Conservation (phyloP, 2,888 invertebrate genomes). For the Tetanocera ferruginea region DNA sequence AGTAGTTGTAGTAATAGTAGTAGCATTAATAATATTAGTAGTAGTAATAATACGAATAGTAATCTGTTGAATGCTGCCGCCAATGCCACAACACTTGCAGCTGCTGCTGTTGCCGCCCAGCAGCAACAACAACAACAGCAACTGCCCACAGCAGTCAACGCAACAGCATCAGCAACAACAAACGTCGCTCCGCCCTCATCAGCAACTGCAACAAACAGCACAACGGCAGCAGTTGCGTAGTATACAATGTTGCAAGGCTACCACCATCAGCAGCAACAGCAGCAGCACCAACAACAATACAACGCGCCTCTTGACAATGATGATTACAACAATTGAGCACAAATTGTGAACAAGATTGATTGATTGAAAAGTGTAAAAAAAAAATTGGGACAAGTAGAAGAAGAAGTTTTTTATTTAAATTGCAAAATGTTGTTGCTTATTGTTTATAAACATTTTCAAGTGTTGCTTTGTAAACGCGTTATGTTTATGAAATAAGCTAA, state of each 20-base stretch:
- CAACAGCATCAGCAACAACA: slow-evolving; percentile 56
- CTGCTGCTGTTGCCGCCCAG: slow-evolving; percentile 31
- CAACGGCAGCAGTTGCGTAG: slow-evolving; percentile 70
- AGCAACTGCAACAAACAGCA: slow-evolving; percentile 59
- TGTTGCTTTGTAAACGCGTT: no score
- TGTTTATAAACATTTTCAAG: no score
- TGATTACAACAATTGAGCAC: slow-evolving; percentile 19
- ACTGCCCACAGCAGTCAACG: slow-evolving; percentile 52
- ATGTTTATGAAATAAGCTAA: no score
- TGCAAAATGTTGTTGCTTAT: background rate
- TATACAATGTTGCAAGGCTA: slow-evolving; percentile 62
- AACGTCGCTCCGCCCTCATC: slow-evolving; percentile 51
- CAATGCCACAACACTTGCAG: slow-evolving; percentile 39
- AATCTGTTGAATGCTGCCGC: slow-evolving; percentile 37
- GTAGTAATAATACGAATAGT: slow-evolving; percentile 44
- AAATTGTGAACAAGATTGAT: slow-evolving; percentile 21
- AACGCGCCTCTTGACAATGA: slow-evolving; percentile 33
- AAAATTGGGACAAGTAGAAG: background rate
- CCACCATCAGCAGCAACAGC: slow-evolving; percentile 52
- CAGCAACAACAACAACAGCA: slow-evolving; percentile 53
- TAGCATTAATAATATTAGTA: slow-evolving; percentile 45
- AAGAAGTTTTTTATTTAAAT: background rate
- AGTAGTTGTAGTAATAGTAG: slow-evolving; percentile 49
- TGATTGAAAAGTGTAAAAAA: background rate
- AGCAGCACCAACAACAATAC: slow-evolving; percentile 53